Evolutionary conservation across 2,797 vertebrate genomes (phyloP).

Genomic region (Todus mexicanus): DNA sequence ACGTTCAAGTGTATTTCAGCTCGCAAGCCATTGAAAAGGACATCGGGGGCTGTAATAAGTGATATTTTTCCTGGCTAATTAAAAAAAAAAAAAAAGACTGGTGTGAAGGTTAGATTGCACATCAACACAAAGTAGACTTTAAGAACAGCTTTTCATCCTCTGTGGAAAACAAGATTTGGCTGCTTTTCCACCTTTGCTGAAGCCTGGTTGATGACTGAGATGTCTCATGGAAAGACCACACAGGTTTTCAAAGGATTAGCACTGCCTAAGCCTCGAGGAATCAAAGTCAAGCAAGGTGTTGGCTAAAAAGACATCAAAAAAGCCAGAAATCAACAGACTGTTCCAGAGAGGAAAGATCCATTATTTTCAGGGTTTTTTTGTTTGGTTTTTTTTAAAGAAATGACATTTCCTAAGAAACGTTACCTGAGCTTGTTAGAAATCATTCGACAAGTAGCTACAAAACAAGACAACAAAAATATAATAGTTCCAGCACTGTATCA

Average conservation of each 20-base stretch:
- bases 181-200: background rate
- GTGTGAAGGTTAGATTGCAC: background rate
- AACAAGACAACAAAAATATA: background rate
- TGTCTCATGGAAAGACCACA: background rate
- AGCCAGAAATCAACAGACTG: background rate
- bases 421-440: background rate
- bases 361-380: background rate
- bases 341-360: background rate
- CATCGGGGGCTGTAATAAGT: background rate
- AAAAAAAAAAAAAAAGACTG: background rate
- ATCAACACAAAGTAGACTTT: background rate
- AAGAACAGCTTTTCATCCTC: background rate
- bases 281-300: background rate
- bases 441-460: background rate
- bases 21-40: background rate
- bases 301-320: background rate
- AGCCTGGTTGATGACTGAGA: background rate
- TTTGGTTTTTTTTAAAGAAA: background rate
- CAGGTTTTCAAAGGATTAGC: background rate
- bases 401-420: background rate
- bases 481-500: rapidly evolving
- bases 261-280: background rate
- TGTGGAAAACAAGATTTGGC: background rate
- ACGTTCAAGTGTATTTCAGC: background rate
- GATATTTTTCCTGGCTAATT: background rate